A percentile compares a stretch with the other conserved stretches of the same genome.
Evolutionary conservation across 2,888 invertebrate species (phyloP).

Genomic region (Harmothoe impar): DNA sequence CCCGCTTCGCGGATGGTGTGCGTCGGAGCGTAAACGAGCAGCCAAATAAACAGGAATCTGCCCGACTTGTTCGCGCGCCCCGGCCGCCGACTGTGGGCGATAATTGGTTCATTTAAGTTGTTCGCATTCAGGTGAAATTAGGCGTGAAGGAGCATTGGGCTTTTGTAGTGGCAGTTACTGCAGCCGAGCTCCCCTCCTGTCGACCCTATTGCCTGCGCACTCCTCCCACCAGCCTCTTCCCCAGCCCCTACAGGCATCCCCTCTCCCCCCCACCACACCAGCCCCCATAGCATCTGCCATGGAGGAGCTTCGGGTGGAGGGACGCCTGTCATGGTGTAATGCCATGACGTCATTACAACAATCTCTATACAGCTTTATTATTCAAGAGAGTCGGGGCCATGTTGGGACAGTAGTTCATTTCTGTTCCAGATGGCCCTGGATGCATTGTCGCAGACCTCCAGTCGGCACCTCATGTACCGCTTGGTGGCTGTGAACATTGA

Average conservation of each 20-base stretch:
- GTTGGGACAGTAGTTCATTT: no score
- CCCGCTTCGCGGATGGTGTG: neutral
- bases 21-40: conserved; percentile 3
- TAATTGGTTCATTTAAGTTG: conserved; percentile 63
- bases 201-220: neutral
- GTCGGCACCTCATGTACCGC: no score
- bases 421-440: no score
- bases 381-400: no score
- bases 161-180: conserved; percentile 56
- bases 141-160: conserved; percentile 56
- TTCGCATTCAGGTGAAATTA: conserved; percentile 58
- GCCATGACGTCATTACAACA: no score
- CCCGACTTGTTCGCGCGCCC: neutral
- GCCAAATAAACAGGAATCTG: conserved; percentile 61
- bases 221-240: neutral
- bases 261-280: neutral
- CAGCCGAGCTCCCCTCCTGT: neutral
- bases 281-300: no score
- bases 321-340: no score
- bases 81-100: conserved; percentile 9
- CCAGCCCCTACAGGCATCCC: neutral
- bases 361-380: no score
- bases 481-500: no score
- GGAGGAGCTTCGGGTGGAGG: neutral
- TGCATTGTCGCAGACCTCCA: no score